These are phyloP conservation scores for Phyto melanocephala DNA, from an alignment of 2,888 invertebrate genomes.

Conservation along the genomic window DNA sequence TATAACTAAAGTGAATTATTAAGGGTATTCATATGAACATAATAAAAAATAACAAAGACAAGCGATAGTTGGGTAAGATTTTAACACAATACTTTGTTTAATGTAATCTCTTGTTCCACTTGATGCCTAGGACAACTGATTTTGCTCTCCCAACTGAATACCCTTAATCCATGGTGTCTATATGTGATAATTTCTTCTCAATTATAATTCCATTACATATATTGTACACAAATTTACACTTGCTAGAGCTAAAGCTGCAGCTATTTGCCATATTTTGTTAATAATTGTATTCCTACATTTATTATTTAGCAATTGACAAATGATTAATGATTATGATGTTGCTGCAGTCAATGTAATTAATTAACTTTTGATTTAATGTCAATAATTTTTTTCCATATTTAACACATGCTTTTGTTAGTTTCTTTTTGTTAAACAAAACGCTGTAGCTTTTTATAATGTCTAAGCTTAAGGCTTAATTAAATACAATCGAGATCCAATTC, in stretches of 20 bases:
- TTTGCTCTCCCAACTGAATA: too few species aligned
- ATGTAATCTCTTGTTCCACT: not conserved
- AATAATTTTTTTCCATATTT: constrained; percentile 29
- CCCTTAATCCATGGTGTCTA: not conserved
- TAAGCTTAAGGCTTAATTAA: not conserved
- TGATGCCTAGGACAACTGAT: too few species aligned
- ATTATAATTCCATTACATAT: constrained; percentile 13
- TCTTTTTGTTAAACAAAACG: not conserved
- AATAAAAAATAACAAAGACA: too few species aligned
- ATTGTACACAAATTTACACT: constrained; percentile 21
- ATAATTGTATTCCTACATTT: not conserved
- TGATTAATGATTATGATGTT: constrained; percentile 56
- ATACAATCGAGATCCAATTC: not conserved
- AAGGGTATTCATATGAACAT: not conserved
- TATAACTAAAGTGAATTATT: not conserved
- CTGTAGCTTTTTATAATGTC: not conserved
- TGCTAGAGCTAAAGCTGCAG: not conserved
- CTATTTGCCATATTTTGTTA: not conserved
- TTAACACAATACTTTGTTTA: too few species aligned
- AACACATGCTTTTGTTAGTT: constrained; percentile 4
- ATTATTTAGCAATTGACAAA: constrained; percentile 59
- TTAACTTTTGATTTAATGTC: constrained; percentile 58
- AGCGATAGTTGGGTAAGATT: too few species aligned
- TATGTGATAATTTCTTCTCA: constrained; percentile 1
- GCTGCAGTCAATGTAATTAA: constrained; percentile 47